Evolutionary conservation across 2,888 invertebrate genomes (phyloP), one percentile per base, ranked within the genome.

Genomic region (Cataglyphis rosenhaueri): DNA sequence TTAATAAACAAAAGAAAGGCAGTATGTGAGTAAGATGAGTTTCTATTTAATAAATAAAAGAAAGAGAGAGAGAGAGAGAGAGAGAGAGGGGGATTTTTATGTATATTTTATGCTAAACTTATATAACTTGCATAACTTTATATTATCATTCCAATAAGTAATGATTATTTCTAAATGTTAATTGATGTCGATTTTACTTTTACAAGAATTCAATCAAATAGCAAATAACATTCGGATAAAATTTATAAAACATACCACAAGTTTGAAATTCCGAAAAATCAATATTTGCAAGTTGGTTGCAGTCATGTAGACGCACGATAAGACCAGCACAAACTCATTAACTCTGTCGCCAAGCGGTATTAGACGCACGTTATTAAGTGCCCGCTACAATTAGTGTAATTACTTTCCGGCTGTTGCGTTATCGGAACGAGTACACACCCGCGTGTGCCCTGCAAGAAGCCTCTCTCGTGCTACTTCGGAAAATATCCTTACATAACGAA

Each of bases 331-430:
- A 86, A 91, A 90, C 82, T 89, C 86, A 91, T 86, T 88, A 89
- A 84, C 86, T n/a, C 66, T 61, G 61, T 73, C 65, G 59, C 83
- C 85, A 76, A 57, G 57, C 38, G 38, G 81, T 52, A 52, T 52
- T n/a, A 81, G 81, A 85, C 78, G 84, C 79, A 48, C 74, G 79
- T 85, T 84, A 89, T 87, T 89, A 87, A 86, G 85, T 86, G 84
- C 79, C 76, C 71, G 78, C 76, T 62, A 87, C 86, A 90, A 87
- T 90, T 89, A 91, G 85, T 75, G 82, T 88, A 88, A 90, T 91
- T 91, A 90, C 84, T 89, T 87, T 86, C 90, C 83, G 74, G 85
- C 73, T 85, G 41, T 81, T 87, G 87, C 87, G 84, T 87, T 84
- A 82, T 70, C 83, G 29, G 65, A 18, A 59, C 32, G 18, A 9